Conservation (phyloP, 2,888 invertebrate species). For the Tenthredo notha region DNA sequence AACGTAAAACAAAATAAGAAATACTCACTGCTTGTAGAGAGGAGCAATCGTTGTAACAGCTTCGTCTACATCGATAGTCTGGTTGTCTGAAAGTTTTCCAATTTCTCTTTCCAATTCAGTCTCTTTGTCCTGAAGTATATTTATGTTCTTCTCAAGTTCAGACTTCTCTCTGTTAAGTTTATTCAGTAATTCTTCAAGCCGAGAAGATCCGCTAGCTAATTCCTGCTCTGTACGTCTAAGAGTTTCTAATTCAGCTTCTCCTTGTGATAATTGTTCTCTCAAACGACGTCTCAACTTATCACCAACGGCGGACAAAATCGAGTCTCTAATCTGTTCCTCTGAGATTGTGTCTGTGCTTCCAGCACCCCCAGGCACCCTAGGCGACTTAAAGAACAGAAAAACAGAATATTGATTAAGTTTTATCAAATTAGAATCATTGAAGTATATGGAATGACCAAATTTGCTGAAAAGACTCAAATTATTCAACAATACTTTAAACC, state of each 20-base stretch:
- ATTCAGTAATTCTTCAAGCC: constrained; percentile 88
- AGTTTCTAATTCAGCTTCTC: constrained; percentile 95
- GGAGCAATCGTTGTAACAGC: constrained; percentile 98
- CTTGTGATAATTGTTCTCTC: constrained; percentile 93
- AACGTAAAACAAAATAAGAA: constrained; percentile 49
- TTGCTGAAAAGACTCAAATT: constrained; percentile 17
- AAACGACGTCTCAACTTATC: constrained; percentile 94
- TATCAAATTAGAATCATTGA: background rate
- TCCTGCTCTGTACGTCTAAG: constrained; percentile 93
- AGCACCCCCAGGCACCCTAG: constrained; percentile 75
- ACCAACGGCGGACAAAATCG: constrained; percentile 95
- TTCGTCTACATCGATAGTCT: constrained; percentile 95
- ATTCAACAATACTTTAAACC: background rate
- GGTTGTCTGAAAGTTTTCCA: constrained; percentile 87
- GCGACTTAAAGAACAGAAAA: constrained; percentile 63
- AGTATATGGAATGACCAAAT: background rate
- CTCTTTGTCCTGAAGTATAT: constrained; percentile 91
- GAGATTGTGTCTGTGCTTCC: constrained; percentile 90
- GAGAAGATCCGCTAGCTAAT: constrained; percentile 89
- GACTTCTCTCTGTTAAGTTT: constrained; percentile 89
- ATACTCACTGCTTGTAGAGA: constrained; percentile 92
- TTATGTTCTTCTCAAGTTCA: constrained; percentile 92
- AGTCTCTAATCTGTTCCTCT: constrained; percentile 96
- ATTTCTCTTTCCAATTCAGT: constrained; percentile 91
- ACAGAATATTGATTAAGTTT: background rate